These are phyloP conservation scores for Lacanobia wlatinum DNA, from an alignment of 2,888 invertebrate species.

Conservation along the genomic window DNA sequence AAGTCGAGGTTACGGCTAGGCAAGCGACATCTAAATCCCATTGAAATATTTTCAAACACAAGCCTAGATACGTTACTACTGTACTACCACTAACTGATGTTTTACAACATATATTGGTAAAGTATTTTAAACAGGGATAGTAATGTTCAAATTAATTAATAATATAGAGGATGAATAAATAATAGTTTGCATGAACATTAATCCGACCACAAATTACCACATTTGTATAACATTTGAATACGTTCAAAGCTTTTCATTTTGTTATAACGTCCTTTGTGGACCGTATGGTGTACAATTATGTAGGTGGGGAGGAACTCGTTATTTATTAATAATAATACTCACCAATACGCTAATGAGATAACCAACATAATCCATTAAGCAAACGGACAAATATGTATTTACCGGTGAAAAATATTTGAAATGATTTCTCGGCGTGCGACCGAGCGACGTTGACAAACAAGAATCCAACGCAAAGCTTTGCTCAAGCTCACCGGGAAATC, in stretches of 20 bases:
- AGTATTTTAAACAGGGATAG: slow-evolving; percentile 2
- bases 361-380: slow-evolving; percentile 26
- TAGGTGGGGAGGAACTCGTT: neutral
- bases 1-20: slow-evolving; percentile 38
- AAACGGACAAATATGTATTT: slow-evolving; percentile 1
- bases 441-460: slow-evolving; percentile 8
- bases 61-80: neutral
- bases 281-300: neutral
- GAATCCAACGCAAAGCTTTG: slow-evolving; percentile 28
- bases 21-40: slow-evolving; percentile 8
- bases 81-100: neutral
- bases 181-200: slow-evolving; percentile 32
- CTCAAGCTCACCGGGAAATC: slow-evolving; percentile 27
- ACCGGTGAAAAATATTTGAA: slow-evolving; percentile 17
- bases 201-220: slow-evolving; percentile 11
- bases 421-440: neutral
- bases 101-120: neutral
- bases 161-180: slow-evolving; percentile 31
- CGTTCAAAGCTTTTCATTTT: slow-evolving; percentile 31
- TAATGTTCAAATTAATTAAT: slow-evolving; percentile 23
- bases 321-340: neutral
- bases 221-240: slow-evolving; percentile 43
- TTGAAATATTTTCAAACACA: no score
- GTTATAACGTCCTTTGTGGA: slow-evolving; percentile 21
- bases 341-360: neutral